These are phyloP conservation scores for Xerus rutilus DNA, from an alignment of 2,797 vertebrate species.

Conservation along the genomic window DNA sequence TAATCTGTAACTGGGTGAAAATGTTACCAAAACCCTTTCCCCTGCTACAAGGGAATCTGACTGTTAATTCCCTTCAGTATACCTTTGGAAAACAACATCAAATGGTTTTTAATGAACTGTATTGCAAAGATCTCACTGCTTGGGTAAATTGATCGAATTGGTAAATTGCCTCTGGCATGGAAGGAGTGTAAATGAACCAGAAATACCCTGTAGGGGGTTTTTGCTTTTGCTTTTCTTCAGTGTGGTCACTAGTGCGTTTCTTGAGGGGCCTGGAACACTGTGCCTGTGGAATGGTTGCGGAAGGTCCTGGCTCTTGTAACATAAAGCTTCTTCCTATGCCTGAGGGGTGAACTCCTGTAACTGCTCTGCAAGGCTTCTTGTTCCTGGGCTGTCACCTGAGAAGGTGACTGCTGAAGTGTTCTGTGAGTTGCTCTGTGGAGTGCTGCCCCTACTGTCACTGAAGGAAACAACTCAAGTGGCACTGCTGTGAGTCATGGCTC, in stretches of 20 bases:
- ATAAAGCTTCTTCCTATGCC: background rate
- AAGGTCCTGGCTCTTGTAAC: background rate
- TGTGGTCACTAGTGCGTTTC: background rate
- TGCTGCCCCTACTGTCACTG: background rate
- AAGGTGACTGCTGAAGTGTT: background rate
- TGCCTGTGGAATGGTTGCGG: background rate
- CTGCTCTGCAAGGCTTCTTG: background rate
- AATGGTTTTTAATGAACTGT: background rate
- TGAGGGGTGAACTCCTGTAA: no score
- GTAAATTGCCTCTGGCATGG: background rate
- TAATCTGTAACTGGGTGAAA: background rate
- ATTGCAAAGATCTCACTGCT: background rate
- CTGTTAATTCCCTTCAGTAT: background rate
- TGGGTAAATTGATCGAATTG: background rate
- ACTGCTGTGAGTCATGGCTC: rapidly evolving
- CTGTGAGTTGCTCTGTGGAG: background rate
- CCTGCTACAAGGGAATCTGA: background rate
- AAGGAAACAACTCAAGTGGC: background rate
- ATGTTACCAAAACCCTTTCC: background rate
- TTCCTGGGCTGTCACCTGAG: background rate
- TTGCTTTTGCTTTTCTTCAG: background rate
- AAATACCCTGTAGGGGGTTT: background rate
- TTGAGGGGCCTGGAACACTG: background rate
- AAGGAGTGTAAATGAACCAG: background rate
- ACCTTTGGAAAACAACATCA: background rate